Evolutionary conservation across 2,113 vertebrate species (phyloP), one percentile per base, ranked within the genome.

Genomic region (Clarias batrachus): DNA sequence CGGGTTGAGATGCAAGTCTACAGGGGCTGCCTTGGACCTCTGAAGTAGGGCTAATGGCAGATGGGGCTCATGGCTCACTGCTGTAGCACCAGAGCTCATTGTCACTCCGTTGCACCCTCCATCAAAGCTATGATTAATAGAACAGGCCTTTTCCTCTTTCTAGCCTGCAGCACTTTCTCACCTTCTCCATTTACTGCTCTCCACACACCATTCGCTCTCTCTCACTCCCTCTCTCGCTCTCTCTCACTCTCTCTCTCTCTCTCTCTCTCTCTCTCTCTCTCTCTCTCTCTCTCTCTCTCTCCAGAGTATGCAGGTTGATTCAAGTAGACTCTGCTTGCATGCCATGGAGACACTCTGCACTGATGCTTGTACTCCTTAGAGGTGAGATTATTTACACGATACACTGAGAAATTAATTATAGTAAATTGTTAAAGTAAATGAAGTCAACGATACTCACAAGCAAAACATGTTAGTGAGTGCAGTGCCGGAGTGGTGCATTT

Each of bases 101-200:
- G 92, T 90, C 88, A 93, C 90, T 87, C 73, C 78, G 83, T 60
- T 90, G 85, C 89, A 91, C 91, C 92, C 91, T 91, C 87, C 89
- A 94, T 94, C 90, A 93, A 90, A 90, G 85, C 89, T 91, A 90
- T 94, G 94, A 94, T 94, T 94, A 94, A 94, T 94, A 94, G 94
- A 94, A 93, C 85, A 89, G 87, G 87, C 87, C 91, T 92, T 87
- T 85, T 90, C 86, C 86, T 87, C 76, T 48, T 81, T 87, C 77
- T 91, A 85, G 92, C 91, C 93, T 92, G 88, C 87, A 91, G 92
- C 91, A 85, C 86, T 87, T 92, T 92, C 91, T 92, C 92, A 89
- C 93, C 91, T 92, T 91, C 90, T 91, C 85, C 90, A 88, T 92
- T 92, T 86, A 86, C 87, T 85, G 84, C 89, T 91, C 89, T 91